These are phyloP conservation scores for Neoaliturus tenellus DNA, from an alignment of 2,888 invertebrate genomes.

Conservation along the genomic window DNA sequence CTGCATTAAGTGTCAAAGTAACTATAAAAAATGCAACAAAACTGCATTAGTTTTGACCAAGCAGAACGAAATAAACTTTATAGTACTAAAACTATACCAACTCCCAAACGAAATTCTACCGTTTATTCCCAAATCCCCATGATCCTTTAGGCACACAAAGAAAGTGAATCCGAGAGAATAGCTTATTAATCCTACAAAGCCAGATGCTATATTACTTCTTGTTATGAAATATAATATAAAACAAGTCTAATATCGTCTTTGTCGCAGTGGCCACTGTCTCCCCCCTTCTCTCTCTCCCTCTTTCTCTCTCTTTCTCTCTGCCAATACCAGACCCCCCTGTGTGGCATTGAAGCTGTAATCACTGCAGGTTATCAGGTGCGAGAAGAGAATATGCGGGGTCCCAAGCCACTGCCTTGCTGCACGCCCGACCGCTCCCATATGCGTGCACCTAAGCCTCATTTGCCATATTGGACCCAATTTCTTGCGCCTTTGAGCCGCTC, in stretches of 20 bases:
- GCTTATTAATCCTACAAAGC: constrained; percentile 47
- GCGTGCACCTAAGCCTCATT: neutral
- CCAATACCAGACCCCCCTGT: constrained; percentile 8
- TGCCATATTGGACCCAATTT: neutral
- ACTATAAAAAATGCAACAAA: too few species aligned
- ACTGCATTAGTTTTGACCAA: too few species aligned
- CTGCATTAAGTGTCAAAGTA: too few species aligned
- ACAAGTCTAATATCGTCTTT: constrained; percentile 32
- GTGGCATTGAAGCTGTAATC: constrained; percentile 37
- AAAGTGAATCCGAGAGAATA: neutral
- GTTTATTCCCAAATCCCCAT: too few species aligned
- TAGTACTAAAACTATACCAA: too few species aligned
- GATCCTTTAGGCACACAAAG: too few species aligned
- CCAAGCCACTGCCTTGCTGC: neutral
- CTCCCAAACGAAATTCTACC: too few species aligned
- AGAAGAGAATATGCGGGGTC: constrained; percentile 32
- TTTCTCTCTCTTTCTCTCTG: neutral
- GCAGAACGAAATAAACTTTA: too few species aligned
- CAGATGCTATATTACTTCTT: constrained; percentile 38
- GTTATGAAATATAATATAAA: constrained; percentile 46
- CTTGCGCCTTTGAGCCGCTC: neutral
- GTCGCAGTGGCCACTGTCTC: constrained; percentile 8
- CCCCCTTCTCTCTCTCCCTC: neutral
- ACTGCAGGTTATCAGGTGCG: neutral
- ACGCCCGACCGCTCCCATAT: constrained; percentile 8